Conservation (phyloP, 2,113 vertebrate genomes). For the Grantiella picta region DNA sequence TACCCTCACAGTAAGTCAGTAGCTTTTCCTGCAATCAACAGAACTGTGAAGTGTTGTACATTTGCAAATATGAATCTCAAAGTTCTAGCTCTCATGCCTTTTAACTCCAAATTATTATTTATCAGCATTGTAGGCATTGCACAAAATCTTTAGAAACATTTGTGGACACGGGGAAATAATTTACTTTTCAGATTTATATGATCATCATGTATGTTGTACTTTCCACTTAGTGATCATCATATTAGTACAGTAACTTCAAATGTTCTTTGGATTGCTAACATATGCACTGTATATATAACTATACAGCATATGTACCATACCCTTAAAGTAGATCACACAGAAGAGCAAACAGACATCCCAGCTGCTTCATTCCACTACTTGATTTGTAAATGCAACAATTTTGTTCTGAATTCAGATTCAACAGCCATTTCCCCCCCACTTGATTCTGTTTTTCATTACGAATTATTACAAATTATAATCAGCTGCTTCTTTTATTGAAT, state of each 20-base stretch:
- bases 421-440: neutral
- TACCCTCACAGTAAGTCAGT: neutral
- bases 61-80: neutral
- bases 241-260: neutral
- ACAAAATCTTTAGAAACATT: neutral
- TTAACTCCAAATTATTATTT: neutral
- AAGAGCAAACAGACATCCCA: neutral
- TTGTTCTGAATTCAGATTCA: neutral
- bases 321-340: neutral
- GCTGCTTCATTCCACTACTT: neutral
- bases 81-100: neutral
- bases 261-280: neutral
- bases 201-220: neutral
- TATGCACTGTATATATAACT: neutral
- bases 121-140: fast-evolving
- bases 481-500: neutral
- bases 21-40: neutral
- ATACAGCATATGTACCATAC: neutral
- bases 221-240: neutral
- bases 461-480: neutral
- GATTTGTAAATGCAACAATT: neutral
- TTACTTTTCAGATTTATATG: neutral
- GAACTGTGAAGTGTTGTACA: neutral
- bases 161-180: neutral
- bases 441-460: neutral